Evolutionary conservation across 2,113 vertebrate genomes (phyloP).

Genomic region (Motacilla alba): DNA sequence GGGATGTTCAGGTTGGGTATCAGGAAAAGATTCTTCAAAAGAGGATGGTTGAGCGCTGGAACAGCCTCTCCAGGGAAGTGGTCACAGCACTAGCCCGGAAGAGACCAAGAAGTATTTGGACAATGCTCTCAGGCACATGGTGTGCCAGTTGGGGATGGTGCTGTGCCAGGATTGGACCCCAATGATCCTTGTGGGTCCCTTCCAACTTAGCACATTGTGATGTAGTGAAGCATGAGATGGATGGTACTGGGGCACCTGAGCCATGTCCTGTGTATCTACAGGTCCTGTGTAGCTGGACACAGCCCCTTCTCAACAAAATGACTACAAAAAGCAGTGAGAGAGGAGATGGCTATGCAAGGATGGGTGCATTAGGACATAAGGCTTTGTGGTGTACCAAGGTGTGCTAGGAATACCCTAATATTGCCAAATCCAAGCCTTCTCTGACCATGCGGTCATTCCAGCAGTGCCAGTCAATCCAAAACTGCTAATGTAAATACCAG

Average conservation of each 20-base stretch:
- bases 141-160: not conserved
- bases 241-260: not conserved
- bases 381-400: fast-evolving
- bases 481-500: not conserved
- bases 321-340: not conserved
- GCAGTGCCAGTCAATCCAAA: not conserved
- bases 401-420: not conserved
- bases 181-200: not conserved
- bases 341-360: not conserved
- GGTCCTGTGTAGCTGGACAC: not conserved
- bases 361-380: not conserved
- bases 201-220: not conserved
- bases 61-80: not conserved
- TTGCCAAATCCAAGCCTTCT: not conserved
- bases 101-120: fast-evolving
- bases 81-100: not conserved
- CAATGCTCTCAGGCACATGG: not conserved
- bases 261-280: not conserved
- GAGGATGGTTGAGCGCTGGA: not conserved
- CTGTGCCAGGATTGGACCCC: not conserved
- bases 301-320: not conserved
- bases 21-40: not conserved
- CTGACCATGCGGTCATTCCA: not conserved
- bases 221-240: not conserved
- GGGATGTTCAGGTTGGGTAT: not conserved